Evolutionary conservation across 2,113 vertebrate species (phyloP), one percentile per base, ranked within the genome.

Genomic region (Pituophis catenifer): DNA sequence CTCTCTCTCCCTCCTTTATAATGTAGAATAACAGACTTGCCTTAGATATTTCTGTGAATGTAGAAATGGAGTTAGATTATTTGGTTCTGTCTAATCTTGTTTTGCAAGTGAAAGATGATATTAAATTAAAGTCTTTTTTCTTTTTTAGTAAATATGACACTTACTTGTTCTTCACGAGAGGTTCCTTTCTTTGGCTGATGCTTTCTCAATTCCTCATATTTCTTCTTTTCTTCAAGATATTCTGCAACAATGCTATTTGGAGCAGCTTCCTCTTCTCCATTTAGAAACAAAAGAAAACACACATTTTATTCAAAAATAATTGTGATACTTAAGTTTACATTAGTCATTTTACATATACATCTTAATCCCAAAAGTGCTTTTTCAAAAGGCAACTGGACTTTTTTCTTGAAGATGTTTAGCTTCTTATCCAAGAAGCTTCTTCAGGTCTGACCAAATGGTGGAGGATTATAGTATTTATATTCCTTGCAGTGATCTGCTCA

Each of bases 151-250:
- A 81, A 21, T 38, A 55, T 58, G 13, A 17, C 7, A 93, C 55
- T 88, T 98, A 98, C 98, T 98, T 98, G 98, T 81, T 98, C 98
- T 96, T 98, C 98, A 8, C 98, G 97, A 86, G 97, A 98, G 81
- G 97, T 92, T 7, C 98, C 98, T 59, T 98, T 99, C 93, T 98
- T 98, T 55, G 98, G 93, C 93, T 98, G 98, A 88, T 98, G 98
- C 58, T 98, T 99, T 93, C 97, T 96, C 93, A 98, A 95, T 15
- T 98, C 98, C 94, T 99, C 99, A 29, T 99, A 99, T 95, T 99
- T 99, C 96, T 98, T 98, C 65, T 98, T 98, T 94, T 98, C 98
- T 96, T 99, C 98, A 94, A 99, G 97, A 90, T 99, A 99, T 96
- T 99, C 99, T 19, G 98, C 98, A 95, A 99, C 96, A 59, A 99